Conservation (phyloP, 2,797 vertebrate species). For the Cephalopachus bancanus region DNA sequence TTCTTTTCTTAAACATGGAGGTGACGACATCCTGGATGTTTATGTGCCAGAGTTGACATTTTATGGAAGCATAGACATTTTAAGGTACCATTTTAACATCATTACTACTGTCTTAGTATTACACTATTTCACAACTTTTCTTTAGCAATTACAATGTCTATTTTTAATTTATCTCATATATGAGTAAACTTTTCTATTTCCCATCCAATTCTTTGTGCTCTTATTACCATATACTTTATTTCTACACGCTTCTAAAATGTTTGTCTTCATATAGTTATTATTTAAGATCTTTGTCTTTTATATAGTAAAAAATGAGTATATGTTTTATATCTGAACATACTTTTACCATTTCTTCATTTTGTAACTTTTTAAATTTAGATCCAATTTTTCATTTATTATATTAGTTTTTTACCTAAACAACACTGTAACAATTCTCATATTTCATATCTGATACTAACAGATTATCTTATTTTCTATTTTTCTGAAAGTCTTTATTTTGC, state of each 20-base stretch:
- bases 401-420: neutral
- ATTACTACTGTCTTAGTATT: neutral
- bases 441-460: neutral
- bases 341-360: neutral
- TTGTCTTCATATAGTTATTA: neutral
- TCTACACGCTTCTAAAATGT: neutral
- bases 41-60: neutral
- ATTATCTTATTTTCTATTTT: neutral
- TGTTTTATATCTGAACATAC: neutral
- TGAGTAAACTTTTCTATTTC: too few relatives aligned
- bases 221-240: neutral
- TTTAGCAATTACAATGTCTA: neutral
- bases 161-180: too few relatives aligned
- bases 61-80: neutral
- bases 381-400: neutral
- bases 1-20: neutral
- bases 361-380: neutral
- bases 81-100: neutral
- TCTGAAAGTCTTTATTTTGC: conserved; percentile 11
- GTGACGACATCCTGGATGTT: neutral
- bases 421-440: neutral
- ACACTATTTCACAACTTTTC: neutral
- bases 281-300: neutral
- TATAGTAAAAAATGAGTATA: neutral
- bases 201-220: too few relatives aligned